Evolutionary conservation across 2,888 invertebrate species (phyloP), one percentile per base, ranked within the genome.

Genomic region (Hypomecis atomaria): DNA sequence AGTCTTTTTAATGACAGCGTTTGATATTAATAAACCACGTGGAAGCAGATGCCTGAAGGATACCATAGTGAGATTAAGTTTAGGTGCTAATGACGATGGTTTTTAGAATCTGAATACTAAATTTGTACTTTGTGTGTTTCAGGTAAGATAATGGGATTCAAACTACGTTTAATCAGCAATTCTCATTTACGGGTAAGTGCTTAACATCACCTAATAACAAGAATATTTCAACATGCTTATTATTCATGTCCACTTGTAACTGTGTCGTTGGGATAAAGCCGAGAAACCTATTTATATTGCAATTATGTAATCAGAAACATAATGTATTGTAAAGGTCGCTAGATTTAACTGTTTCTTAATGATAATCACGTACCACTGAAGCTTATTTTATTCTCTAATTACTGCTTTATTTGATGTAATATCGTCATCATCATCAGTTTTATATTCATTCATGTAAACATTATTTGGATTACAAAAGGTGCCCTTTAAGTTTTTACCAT

Each of bases 11-110:
- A 85, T 86, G 84, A 84, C 80, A 84, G 76, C 81, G 77, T 77
- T 75, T 77, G 73, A 71, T 89, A 87, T 89, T 86, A 85, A 84
- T 87, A 87, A 84, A 87, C 77, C 82, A 82, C 82, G 82, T 82
- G 84, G 79, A 78, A 76, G 73, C 77, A 77, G 72, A 72, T 76
- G 76, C 74, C 73, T 76, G 75, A 71, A 71, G 77, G 76, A 77
- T 80, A 71, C 71, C 75, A 72, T 78, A 76, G 78, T 43, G 64
- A 65, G 50, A 62, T 48, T 55, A 64, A 58, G 54, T 43, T 59
- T 33, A 67, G 56, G 47, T 38, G 9, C 38, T 37, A 33, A 57
- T 23, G 23, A 23, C 23, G 13, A 45, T 8, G 23, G 23, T 11
- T 3, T 40, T 43, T n/a, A 53, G 0, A 37, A 13, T 47, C 6